Evolutionary conservation across 2,113 vertebrate species (phyloP).

Genomic region (Sebastes schlegelii): DNA sequence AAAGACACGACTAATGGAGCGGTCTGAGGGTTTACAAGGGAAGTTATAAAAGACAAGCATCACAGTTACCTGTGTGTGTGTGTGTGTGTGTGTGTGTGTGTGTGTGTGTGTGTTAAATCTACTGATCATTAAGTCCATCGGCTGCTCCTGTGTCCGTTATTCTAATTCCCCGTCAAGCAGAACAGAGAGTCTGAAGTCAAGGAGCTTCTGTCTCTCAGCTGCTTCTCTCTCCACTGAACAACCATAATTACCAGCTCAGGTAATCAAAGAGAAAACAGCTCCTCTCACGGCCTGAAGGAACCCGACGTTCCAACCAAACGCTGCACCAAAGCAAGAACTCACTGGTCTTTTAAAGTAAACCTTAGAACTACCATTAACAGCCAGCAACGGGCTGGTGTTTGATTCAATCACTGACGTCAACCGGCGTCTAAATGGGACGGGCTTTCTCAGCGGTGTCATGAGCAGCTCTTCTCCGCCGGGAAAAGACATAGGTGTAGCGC

Average conservation of each 20-base stretch:
- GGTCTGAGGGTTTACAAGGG: not conserved
- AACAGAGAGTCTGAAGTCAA: slow-evolving; percentile 23
- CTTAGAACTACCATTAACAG: no score
- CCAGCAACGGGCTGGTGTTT: no score
- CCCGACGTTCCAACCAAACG: not conserved
- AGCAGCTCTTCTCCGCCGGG: no score
- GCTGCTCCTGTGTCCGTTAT: slow-evolving; percentile 22
- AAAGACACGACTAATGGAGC: slow-evolving; percentile 1
- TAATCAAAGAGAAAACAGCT: slow-evolving; percentile 42
- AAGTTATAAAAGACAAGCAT: slow-evolving; percentile 18
- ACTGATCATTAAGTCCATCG: slow-evolving; percentile 43
- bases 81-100: not conserved
- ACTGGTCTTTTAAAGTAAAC: no score
- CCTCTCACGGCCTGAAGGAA: not conserved
- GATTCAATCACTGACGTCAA: no score
- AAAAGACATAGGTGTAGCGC: no score
- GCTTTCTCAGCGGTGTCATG: no score
- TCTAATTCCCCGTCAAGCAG: slow-evolving; percentile 42
- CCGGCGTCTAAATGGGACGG: no score
- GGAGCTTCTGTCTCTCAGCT: slow-evolving; percentile 34
- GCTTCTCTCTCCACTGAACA: slow-evolving; percentile 48
- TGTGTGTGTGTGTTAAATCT: slow-evolving; percentile 6
- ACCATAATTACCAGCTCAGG: slow-evolving; percentile 40
- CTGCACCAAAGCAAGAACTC: not conserved
- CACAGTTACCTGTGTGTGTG: not conserved